phyloP scores from a whole-genome alignment of 2,113 vertebrate genomes.

The Entelurus aequoreus region DNA sequence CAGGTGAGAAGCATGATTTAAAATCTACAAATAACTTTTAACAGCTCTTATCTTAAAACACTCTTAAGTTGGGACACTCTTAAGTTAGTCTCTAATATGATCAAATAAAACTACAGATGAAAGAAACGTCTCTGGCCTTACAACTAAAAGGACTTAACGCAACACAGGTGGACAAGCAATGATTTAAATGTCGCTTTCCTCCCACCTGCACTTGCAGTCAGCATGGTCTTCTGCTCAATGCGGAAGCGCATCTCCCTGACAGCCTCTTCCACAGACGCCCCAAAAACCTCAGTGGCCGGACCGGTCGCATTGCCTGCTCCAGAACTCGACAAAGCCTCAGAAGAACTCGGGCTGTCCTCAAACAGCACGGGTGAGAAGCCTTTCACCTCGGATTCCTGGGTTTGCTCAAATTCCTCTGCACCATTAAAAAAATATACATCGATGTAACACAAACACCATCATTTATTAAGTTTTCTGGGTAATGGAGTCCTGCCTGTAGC shows the following conservation, averaged over 20 bases:
- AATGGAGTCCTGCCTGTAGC: constrained; percentile 38
- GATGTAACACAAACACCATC: neutral
- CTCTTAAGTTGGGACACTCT: too few relatives aligned
- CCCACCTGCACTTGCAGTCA: constrained; percentile 95
- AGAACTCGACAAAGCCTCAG: constrained; percentile 33
- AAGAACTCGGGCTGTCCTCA: constrained; percentile 74
- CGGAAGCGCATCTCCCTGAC: constrained; percentile 96
- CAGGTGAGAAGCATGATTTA: too few relatives aligned
- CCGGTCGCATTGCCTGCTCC: constrained; percentile 35
- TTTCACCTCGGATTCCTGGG: constrained; percentile 19
- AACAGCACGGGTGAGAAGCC: constrained; percentile 83
- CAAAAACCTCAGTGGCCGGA: constrained; percentile 76
- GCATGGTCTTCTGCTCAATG: constrained; percentile 87
- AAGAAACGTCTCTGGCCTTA: too few relatives aligned
- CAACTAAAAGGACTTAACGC: too few relatives aligned
- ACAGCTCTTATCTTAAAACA: too few relatives aligned
- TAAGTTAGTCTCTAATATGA: too few relatives aligned
- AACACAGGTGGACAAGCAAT: too few relatives aligned
- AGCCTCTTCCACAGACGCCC: constrained; percentile 84
- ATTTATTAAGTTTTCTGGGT: neutral
- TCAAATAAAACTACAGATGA: too few relatives aligned
- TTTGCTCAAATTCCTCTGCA: constrained; percentile 7
- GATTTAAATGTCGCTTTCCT: neutral
- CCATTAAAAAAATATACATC: constrained; percentile 25
- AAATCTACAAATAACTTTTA: too few relatives aligned